These are phyloP conservation scores for Martes martes DNA, from an alignment of 2,113 vertebrate species.

Conservation along the genomic window DNA sequence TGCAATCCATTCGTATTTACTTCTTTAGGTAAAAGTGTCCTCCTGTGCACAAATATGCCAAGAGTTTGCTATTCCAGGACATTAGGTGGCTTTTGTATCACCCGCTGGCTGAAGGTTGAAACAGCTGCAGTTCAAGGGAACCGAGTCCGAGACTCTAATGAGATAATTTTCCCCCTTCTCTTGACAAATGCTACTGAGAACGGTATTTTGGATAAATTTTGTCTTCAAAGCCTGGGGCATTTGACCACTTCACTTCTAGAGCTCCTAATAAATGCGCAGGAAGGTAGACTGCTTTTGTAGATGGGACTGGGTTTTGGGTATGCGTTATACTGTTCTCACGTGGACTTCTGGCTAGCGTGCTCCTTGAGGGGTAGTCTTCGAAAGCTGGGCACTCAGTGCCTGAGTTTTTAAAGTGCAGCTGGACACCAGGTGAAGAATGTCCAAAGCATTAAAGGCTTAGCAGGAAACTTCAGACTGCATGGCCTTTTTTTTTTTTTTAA, in stretches of 20 bases:
- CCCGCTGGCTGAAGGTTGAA: neutral
- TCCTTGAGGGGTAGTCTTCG: neutral
- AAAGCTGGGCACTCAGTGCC: too few species aligned
- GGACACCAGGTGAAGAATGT: neutral
- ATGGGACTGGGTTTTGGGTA: neutral
- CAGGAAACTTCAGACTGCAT: neutral
- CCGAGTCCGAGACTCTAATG: neutral
- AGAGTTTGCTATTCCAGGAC: constrained; percentile 18
- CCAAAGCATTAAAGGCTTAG: neutral
- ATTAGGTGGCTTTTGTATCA: constrained; percentile 25
- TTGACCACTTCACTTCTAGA: neutral
- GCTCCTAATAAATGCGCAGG: neutral
- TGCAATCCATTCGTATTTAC: neutral
- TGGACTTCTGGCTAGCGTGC: neutral
- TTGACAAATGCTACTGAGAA: neutral
- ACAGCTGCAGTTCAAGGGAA: neutral
- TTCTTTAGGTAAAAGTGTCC: neutral
- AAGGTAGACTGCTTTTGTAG: neutral
- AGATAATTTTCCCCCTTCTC: neutral
- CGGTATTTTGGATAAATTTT: neutral
- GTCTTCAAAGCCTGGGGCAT: neutral
- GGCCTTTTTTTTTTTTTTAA: too few species aligned
- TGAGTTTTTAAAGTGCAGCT: neutral
- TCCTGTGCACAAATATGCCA: neutral
- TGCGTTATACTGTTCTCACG: neutral